Base-by-base conservation (phyloP, 2,888 invertebrate genomes). In the Nysson spinosus region DNA sequence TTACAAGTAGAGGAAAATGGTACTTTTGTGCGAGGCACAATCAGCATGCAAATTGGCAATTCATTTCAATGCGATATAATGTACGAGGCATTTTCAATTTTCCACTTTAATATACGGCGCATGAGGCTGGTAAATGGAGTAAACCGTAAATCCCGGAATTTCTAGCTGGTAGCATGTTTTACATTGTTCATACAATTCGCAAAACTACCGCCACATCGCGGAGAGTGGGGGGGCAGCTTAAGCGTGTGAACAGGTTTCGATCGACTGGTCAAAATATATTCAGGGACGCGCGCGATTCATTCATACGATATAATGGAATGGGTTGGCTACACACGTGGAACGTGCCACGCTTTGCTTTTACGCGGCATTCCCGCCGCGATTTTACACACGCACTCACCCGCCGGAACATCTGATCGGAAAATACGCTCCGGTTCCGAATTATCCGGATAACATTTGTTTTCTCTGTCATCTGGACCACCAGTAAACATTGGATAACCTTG, bases 261-360 rank as follows among this genome's bases (percentile, higher is more conserved):
- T 75, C 76, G 79, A 77, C 77, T 68, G 63, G 58, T 62, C 58
- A 49, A 70, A 73, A 77, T 77, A 61, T 79, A 68, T 72, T 73
- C 67, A 56, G 72, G 62, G 61, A 68, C 54, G 63, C 63, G n/a
- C n/a, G 56, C 26, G 54, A 69, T 76, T 80, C 75, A 78, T 80
- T 80, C 80, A 80, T 77, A 70, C 56, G 56, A 68, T 50, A 70
- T 66, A 72, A 77, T 72, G 73, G 63, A 66, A 73, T 55, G 62
- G 47, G 57, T 42, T 22, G 37, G 34, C 19, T 43, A 40, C 58
- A 43, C 60, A 61, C 68, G 58, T 46, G 61, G 28, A 34, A 37
- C 46, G 52, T 19, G 26, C 16, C 46, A 42, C 34, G 57, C 40
- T 56, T 60, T 40, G 46, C 34, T 46, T 52, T 63, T 58, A 52